These are phyloP conservation scores for Tychaedon coryphoeus DNA, from an alignment of 2,113 vertebrate species.

Conservation along the genomic window DNA sequence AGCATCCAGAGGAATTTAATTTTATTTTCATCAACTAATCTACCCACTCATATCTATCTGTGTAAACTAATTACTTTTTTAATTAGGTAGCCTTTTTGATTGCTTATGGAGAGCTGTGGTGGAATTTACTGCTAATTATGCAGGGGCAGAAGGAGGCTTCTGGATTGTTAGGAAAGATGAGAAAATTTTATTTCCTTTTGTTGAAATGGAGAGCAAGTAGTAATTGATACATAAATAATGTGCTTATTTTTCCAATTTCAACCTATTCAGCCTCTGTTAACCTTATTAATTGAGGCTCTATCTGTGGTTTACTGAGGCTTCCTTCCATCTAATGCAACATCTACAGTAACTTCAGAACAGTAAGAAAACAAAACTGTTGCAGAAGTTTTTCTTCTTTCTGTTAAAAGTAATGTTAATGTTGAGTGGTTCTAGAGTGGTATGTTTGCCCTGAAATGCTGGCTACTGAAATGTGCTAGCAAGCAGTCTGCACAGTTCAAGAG, in stretches of 20 bases:
- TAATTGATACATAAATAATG: conserved; percentile 50
- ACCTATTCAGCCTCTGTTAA: conserved; percentile 33
- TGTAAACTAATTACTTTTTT: conserved; percentile 66
- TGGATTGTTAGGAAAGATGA: conserved; percentile 34
- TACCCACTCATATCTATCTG: conserved; percentile 45
- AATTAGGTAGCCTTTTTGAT: conserved; percentile 63
- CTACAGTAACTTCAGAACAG: background rate
- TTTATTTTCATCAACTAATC: conserved; percentile 60
- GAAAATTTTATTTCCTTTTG: conserved; percentile 51
- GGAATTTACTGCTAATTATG: conserved; percentile 54
- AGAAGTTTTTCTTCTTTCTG: background rate
- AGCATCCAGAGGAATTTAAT: conserved; percentile 37
- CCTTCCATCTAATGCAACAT: background rate
- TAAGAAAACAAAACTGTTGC: background rate
- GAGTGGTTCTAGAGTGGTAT: background rate
- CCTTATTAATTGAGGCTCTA: conserved; percentile 29
- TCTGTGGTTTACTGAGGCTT: background rate
- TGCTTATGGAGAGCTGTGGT: conserved; percentile 51
- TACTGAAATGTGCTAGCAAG: background rate
- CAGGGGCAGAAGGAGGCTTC: conserved; percentile 15
- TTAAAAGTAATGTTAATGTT: background rate
- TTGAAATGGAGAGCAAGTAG: conserved; percentile 30
- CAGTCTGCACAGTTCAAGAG: background rate
- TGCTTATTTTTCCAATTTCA: conserved; percentile 40
- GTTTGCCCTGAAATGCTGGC: background rate